phyloP scores from a whole-genome alignment of 2,888 invertebrate species.

The Azorinus chamasolen region DNA sequence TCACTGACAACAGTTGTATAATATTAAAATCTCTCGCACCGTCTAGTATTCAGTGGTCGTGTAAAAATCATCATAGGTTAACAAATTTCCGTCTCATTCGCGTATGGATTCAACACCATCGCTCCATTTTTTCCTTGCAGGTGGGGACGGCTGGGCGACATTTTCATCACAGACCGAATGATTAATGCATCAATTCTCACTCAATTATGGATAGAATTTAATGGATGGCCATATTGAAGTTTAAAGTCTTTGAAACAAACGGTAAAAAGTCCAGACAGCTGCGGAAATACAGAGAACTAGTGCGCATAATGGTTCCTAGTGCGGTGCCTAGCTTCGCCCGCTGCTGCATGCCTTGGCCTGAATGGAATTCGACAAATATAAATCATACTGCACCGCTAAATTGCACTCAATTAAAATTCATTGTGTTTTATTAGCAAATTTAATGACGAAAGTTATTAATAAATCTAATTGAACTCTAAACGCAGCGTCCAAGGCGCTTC shows the following conservation, averaged over 20 bases:
- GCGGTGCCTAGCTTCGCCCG: conserved; percentile 19
- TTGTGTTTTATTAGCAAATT: conserved; percentile 60
- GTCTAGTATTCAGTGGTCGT: conserved; percentile 67
- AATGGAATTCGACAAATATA: conserved; percentile 48
- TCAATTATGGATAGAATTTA: conserved; percentile 83
- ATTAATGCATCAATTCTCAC: conserved; percentile 78
- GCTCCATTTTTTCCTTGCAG: conserved; percentile 73
- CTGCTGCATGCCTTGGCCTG: conserved; percentile 45
- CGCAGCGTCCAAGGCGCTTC: conserved; percentile 15
- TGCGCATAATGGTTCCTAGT: conserved; percentile 42
- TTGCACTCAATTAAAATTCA: conserved; percentile 48
- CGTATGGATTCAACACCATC: conserved; percentile 74
- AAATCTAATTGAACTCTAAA: conserved; percentile 43
- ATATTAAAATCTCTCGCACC: conserved; percentile 44
- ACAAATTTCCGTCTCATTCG: conserved; percentile 68
- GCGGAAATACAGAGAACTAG: conserved; percentile 41
- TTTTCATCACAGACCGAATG: conserved; percentile 68
- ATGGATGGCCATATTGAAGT: conserved; percentile 74
- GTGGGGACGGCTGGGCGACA: conserved; percentile 72
- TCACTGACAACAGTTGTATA: conserved; percentile 35
- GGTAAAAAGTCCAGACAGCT: conserved; percentile 62
- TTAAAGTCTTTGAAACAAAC: conserved; percentile 61
- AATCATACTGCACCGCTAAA: conserved; percentile 48
- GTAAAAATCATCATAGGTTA: conserved; percentile 73
- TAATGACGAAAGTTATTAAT: conserved; percentile 56